phyloP scores from a whole-genome alignment of 2,113 vertebrate genomes.

The Hystrix brachyura region DNA sequence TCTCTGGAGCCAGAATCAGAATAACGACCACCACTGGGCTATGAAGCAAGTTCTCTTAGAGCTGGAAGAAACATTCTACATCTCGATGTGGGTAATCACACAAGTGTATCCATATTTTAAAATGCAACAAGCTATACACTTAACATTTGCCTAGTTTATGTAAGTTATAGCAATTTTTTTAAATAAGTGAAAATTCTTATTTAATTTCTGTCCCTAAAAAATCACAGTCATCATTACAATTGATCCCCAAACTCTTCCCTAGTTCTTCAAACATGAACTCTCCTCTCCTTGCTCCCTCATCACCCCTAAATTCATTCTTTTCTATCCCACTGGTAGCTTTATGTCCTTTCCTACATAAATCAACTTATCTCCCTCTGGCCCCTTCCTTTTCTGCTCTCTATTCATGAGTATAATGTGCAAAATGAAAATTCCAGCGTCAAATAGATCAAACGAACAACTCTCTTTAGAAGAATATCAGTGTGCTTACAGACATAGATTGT shows the following conservation, averaged over 20 bases:
- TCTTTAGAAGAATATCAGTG: conserved; percentile 6
- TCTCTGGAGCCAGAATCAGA: not conserved
- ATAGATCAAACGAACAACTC: conserved; percentile 57
- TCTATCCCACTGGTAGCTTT: not conserved
- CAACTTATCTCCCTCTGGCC: not conserved
- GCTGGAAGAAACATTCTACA: not conserved
- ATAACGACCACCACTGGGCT: not conserved
- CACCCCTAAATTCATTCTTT: conserved; percentile 10
- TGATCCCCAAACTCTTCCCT: not conserved
- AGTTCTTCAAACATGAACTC: not conserved
- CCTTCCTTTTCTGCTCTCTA: not conserved
- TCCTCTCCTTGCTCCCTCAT: not conserved
- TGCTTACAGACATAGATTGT: not conserved
- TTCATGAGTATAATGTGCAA: conserved; percentile 12
- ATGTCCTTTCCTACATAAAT: conserved; percentile 29
- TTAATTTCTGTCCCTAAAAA: not conserved
- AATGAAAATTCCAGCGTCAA: conserved; percentile 51
- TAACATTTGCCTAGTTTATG: not conserved
- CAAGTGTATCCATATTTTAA: not conserved
- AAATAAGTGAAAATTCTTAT: conserved; percentile 49
- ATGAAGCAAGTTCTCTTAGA: not conserved
- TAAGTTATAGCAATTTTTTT: not conserved
- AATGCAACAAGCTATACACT: not conserved
- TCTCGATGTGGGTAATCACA: not conserved
- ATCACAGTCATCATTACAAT: not conserved